Evolutionary conservation across 2,113 vertebrate genomes (phyloP), one percentile per base, ranked within the genome.

Genomic region (Rhinopomastus cyanomelas): DNA sequence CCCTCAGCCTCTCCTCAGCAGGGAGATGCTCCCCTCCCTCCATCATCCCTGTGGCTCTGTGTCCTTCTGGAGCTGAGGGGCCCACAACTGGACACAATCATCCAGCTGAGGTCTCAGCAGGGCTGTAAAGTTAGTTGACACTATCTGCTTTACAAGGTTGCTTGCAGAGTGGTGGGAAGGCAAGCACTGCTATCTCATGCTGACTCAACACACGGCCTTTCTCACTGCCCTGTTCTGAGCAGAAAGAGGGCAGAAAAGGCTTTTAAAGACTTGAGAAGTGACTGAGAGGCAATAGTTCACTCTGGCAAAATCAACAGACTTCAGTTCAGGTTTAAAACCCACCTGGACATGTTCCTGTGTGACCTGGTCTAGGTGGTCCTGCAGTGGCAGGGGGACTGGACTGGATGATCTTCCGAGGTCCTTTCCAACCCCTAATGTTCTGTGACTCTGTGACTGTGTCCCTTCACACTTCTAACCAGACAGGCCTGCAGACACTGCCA

Each of bases 211-310:
- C 4, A 56, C 6, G 8, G n/a, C 79, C 22, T 53, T 68, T 53
- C 34, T 37, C 46, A 68, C 15, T 68, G n/a, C 56, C 66, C 53
- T 81, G 84, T 66, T 88, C 71, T 66, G 36, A 73, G 51, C 4
- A 81, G 51, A 64, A 88, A 10, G 18, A 1, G 21, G 86, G 64
- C 10, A 8, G 34, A 55, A 30, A 42, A 27, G 1, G 12, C 18
- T 30, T 67, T 74, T 25, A 1, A 67, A 81, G 83, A 86, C 36
- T 59, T 89, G 61, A 89, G 94, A 92, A 95, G 85, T 93, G 92
- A 92, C 73, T 77, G 20, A 92, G 94, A 76, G 90, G 93, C 83
- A 94, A n/a, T n/a, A n/a, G n/a, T n/a, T n/a, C n/a, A n/a, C n/a
- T n/a, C n/a, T n/a, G 8, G 23, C 49, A 91, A 89, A 89, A 86